A percentile compares a stretch with the other conserved stretches of the same genome.
These are phyloP conservation scores for Apocheima hispidaria DNA, from an alignment of 2,888 invertebrate genomes.

Conservation along the genomic window DNA sequence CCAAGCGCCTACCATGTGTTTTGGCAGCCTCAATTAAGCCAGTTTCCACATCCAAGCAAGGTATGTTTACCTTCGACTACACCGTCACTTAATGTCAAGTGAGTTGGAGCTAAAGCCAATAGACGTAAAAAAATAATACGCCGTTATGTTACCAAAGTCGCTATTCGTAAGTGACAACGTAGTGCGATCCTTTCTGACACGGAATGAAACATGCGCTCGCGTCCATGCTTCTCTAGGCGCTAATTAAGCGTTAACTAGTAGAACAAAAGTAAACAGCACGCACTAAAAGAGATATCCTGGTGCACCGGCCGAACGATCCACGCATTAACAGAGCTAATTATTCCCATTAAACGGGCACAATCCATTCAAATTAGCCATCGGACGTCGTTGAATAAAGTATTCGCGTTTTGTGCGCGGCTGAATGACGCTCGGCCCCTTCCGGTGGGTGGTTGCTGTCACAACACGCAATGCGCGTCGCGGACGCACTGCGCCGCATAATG, in stretches of 20 bases:
- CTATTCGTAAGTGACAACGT: constrained; percentile 46
- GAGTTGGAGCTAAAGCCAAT: no score
- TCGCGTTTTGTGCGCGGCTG: constrained; percentile 82
- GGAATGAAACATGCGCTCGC: constrained; percentile 53
- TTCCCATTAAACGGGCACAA: constrained; percentile 81
- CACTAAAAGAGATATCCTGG: constrained; percentile 62
- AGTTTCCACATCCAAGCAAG: no score
- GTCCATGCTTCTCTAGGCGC: constrained; percentile 51
- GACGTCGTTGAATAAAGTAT: constrained; percentile 82
- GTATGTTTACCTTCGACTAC: no score
- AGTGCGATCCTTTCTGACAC: constrained; percentile 45
- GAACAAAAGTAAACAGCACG: constrained; percentile 60
- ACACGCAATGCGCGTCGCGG: constrained; percentile 84
- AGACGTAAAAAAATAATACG: not conserved
- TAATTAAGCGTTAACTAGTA: constrained; percentile 68
- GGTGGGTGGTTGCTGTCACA: constrained; percentile 86
- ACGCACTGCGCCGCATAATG: constrained; percentile 85
- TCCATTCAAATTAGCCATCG: constrained; percentile 85
- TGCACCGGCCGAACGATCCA: constrained; percentile 48
- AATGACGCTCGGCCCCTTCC: constrained; percentile 84
- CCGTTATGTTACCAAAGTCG: constrained; percentile 43
- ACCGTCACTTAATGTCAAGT: no score
- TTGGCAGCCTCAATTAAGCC: no score
- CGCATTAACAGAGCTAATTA: constrained; percentile 78
- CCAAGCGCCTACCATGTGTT: no score